phyloP scores from a whole-genome alignment of 2,888 invertebrate genomes.

The Odontomyia ornata region DNA sequence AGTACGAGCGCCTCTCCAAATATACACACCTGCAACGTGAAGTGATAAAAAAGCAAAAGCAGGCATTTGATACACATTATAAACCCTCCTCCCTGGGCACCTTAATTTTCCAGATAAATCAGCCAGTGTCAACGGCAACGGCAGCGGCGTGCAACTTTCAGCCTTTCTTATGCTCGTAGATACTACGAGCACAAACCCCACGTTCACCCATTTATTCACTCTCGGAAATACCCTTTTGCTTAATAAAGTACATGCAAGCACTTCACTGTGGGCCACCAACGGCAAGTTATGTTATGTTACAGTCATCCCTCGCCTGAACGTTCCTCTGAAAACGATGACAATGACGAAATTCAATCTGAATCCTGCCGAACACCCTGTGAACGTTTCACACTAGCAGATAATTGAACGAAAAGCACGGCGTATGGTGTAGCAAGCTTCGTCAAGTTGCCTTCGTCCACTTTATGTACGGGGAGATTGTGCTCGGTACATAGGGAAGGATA shows the following conservation, averaged over 20 bases:
- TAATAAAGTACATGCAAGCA: conserved; percentile 6
- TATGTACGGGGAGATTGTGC: too few species aligned
- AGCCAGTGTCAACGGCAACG: conserved; percentile 24
- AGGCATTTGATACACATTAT: too few species aligned
- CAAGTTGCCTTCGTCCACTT: conserved; percentile 24
- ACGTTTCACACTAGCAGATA: background rate
- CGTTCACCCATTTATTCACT: conserved; percentile 2
- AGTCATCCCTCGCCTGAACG: too few species aligned
- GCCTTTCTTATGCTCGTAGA: background rate
- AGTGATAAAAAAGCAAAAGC: too few species aligned
- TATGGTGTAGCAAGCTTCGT: background rate
- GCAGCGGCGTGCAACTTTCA: conserved; percentile 26
- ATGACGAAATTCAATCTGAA: conserved; percentile 48
- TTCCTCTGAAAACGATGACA: conserved; percentile 16
- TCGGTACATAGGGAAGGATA: too few species aligned
- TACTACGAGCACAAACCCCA: conserved; percentile 8
- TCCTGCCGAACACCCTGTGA: conserved; percentile 42
- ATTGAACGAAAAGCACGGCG: background rate
- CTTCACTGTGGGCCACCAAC: background rate
- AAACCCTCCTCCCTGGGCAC: background rate
- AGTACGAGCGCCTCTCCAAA: too few species aligned
- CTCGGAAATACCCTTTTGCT: background rate
- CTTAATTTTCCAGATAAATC: conserved; percentile 34
- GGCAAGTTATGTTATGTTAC: conserved; percentile 8
- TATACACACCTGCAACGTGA: too few species aligned